Base-by-base conservation (phyloP, 2,888 invertebrate species). In the Tuberolachnus salignus region DNA sequence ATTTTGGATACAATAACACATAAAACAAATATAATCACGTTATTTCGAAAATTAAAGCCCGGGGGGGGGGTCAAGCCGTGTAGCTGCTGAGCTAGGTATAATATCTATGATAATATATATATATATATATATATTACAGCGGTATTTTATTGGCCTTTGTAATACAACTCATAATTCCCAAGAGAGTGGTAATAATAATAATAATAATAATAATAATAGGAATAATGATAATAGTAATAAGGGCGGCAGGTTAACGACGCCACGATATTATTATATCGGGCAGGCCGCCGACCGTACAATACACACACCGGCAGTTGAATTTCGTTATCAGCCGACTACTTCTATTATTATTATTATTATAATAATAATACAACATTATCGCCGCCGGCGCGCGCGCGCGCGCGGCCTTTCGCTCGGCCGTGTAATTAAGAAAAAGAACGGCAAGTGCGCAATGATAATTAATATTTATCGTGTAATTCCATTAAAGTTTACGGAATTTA, bases 401-500 rank as follows among this genome's bases (percentile, higher is more conserved):
- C n/a, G n/a, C n/a, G n/a, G n/a, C n/a, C n/a, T n/a, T n/a, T n/a
- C n/a, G n/a, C 34, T 49, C 67, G 75, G 67, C 11, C 59, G 49
- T 57, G 59, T 78, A 78, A 78, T 78, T 78, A 78, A 78, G 78
- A 69, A 78, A 75, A 78, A 78, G 67, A 78, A 78, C 66, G 75
- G 57, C 64, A 66, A 75, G 75, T 67, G 51, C 66, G 23, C 53
- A 51, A 61, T 42, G 57, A 78, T 78, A 78, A 78, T 78, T 78
- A 78, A 78, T 78, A 78, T 78, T 78, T 78, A 78, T 69, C 59
- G 69, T 42, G 59, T 69, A 69, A 78, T 78, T 78, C 78, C 78
- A 78, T 78, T 78, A 69, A 69, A 61, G 34, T 78, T 69, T 59
- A 51, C 14, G 78, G 78, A 78, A 78, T 78, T 78, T 78, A 78